These are phyloP conservation scores for Embidobia sp. DNA, from an alignment of 2,888 invertebrate species.

Conservation along the genomic window DNA sequence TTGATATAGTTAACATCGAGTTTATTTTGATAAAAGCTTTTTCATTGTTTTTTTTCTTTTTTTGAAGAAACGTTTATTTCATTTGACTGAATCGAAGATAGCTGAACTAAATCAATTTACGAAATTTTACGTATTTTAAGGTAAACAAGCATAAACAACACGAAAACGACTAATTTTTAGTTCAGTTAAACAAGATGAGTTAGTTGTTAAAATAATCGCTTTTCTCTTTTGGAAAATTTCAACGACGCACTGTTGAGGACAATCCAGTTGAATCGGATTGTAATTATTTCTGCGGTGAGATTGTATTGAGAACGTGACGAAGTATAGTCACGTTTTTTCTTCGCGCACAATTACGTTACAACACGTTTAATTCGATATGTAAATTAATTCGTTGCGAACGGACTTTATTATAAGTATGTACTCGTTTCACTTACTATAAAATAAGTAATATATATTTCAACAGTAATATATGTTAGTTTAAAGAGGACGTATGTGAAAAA, in stretches of 20 bases:
- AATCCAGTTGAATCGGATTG: constrained; percentile 3
- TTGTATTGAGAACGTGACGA: constrained; percentile 17
- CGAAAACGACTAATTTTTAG: too few species aligned
- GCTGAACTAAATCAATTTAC: too few species aligned
- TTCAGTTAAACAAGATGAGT: too few species aligned
- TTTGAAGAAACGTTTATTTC: too few species aligned
- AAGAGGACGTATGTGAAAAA: constrained; percentile 4
- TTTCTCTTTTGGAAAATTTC: not conserved
- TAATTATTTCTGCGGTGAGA: constrained; percentile 14
- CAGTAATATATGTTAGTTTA: too few species aligned
- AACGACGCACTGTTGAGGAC: constrained; percentile 4
- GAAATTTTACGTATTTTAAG: too few species aligned
- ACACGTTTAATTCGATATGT: constrained; percentile 38
- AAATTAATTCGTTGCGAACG: constrained; percentile 14
- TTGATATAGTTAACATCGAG: too few species aligned
- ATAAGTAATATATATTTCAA: constrained; percentile 21
- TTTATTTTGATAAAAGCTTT: too few species aligned
- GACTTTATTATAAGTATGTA: constrained; percentile 19
- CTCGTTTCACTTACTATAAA: constrained; percentile 16
- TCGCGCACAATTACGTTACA: constrained; percentile 32
- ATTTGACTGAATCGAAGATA: too few species aligned
- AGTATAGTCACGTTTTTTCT: constrained; percentile 25
- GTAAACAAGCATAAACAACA: too few species aligned
- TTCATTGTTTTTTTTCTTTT: too few species aligned
- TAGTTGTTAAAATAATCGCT: too few species aligned